Evolutionary conservation across 2,113 vertebrate genomes (phyloP), one percentile per base, ranked within the genome.

Genomic region (Sterna hirundo): DNA sequence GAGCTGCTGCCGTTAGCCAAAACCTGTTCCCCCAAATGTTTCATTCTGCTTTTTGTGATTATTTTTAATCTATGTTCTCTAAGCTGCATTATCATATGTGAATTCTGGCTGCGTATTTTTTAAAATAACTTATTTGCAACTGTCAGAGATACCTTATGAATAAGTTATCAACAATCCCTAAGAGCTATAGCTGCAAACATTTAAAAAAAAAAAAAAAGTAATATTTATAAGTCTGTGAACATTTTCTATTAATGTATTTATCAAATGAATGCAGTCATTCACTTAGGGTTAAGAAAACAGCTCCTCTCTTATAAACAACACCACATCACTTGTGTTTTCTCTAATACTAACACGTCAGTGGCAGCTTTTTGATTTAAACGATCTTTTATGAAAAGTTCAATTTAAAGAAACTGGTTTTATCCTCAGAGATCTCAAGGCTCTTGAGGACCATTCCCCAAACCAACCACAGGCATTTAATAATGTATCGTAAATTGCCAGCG

Each of bases 41-140:
- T 64, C 18, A 5, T 94, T 94, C 70, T 93, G 75, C 46, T 80
- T 78, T 94, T 85, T 93, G 65, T 96, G 76, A 83, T 95, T 94
- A 92, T 96, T 97, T 96, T 95, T 92, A 91, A 57, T 88, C 80
- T 90, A 30, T n/a, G 58, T 76, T 96, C 83, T 93, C 60, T 85
- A 93, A 95, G 44, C 18, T 92, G 40, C 12, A 15, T 93, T 94
- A 86, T 95, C 70, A 30, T 69, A 74, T 88, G 79, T 88, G 82
- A 94, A 83, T 96, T 94, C 83, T 71, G 55, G 46, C 58, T 89
- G 74, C 20, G 0, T 51, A 16, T 87, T 93, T 94, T 94, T 65
- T 4, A 66, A 92, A 95, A n/a, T 76, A 95, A 89, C 51, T 93
- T 92, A 68, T 38, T 96, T 95, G 70, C 80, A 87, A 32, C 82